Percentiles rank a stretch among this genome's conserved stretches.
These are phyloP conservation scores for Camponotus pennsylvanicus DNA, from an alignment of 1,140 invertebrate species.

Conservation along the genomic window DNA sequence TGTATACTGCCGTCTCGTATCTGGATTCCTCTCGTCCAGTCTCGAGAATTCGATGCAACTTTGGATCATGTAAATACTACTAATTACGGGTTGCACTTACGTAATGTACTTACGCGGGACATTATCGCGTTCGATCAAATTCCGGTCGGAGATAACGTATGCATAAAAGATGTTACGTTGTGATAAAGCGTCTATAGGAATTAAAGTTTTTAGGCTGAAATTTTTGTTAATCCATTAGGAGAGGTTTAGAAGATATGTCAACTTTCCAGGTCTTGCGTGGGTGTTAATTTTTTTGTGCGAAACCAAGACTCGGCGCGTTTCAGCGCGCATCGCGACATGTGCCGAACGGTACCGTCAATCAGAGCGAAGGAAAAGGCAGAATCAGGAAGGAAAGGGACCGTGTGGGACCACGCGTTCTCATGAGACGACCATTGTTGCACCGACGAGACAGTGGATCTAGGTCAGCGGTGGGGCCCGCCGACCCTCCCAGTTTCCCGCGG, in stretches of 20 bases:
- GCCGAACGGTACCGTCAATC: conserved; percentile 44
- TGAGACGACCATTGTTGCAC: conserved; percentile 76
- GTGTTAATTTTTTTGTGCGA: background rate
- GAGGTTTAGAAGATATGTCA: too few species aligned
- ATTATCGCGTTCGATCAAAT: conserved; percentile 5
- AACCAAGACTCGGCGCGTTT: conserved; percentile 1
- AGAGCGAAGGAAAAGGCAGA: conserved; percentile 58
- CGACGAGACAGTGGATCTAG: conserved; percentile 74
- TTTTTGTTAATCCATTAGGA: background rate
- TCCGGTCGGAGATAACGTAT: background rate
- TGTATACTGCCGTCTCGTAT: background rate
- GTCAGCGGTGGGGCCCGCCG: conserved; percentile 75
- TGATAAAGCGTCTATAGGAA: background rate
- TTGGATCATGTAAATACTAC: background rate
- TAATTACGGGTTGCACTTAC: background rate
- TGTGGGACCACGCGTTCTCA: conserved; percentile 73
- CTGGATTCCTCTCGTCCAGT: background rate
- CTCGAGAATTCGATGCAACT: background rate
- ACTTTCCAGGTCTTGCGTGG: background rate
- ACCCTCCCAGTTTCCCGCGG: conserved; percentile 77
- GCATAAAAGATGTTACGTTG: background rate
- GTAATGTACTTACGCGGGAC: background rate
- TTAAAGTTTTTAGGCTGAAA: background rate
- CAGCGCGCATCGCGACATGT: conserved; percentile 18
- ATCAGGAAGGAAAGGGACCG: conserved; percentile 71